A percentile compares a stretch with the other conserved stretches of the same genome.
phyloP scores from a whole-genome alignment of 2,113 vertebrate genomes.

The Haemorhous mexicanus region DNA sequence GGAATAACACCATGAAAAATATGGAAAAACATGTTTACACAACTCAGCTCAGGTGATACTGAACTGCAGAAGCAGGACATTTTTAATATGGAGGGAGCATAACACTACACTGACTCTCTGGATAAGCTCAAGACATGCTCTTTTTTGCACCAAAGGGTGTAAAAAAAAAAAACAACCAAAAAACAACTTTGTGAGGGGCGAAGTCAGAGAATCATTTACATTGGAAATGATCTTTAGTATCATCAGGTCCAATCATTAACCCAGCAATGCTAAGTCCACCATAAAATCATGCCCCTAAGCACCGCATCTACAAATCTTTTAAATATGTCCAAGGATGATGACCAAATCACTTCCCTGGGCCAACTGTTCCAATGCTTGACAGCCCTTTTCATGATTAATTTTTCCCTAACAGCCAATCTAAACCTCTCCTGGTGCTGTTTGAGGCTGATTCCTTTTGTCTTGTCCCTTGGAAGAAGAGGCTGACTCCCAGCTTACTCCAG shows the following conservation, averaged over 20 bases:
- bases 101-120: neutral
- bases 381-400: neutral
- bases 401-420: neutral
- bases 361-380: neutral
- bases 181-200: neutral
- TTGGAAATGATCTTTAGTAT: neutral
- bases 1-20: neutral
- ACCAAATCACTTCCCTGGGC: neutral
- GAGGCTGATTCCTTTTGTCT: neutral
- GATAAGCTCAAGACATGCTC: neutral
- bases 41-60: neutral
- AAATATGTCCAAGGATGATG: neutral
- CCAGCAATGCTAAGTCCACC: neutral
- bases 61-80: neutral
- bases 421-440: neutral
- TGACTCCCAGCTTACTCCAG: neutral
- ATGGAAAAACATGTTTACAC: neutral
- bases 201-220: neutral
- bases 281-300: neutral
- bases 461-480: neutral
- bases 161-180: neutral
- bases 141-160: neutral
- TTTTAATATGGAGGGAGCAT: neutral
- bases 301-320: neutral
- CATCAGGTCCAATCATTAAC: neutral